These are phyloP conservation scores for Platalea minor DNA, from an alignment of 2,797 vertebrate genomes.

Conservation along the genomic window DNA sequence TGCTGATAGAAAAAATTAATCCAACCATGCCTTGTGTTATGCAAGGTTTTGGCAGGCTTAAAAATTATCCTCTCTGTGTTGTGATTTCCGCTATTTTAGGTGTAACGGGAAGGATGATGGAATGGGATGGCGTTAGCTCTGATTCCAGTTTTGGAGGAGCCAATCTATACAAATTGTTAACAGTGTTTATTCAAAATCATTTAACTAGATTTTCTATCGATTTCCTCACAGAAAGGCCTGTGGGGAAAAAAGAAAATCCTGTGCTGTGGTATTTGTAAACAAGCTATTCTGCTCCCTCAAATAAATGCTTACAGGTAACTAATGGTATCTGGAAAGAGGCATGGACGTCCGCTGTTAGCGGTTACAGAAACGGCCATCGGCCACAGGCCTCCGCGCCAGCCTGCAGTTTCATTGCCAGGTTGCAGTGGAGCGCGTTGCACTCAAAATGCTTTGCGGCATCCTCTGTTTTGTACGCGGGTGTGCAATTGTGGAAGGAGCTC, in stretches of 20 bases:
- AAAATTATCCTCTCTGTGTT: background rate
- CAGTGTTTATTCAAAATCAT: background rate
- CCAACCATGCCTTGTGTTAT: background rate
- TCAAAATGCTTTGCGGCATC: background rate
- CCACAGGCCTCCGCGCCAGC: fast-evolving
- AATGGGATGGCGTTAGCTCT: background rate
- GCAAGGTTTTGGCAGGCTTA: background rate
- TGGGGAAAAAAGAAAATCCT: background rate
- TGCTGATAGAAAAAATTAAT: background rate
- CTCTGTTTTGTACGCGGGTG: fast-evolving
- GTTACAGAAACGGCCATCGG: background rate
- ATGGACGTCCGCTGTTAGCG: fast-evolving
- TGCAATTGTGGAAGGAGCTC: background rate
- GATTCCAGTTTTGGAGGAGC: background rate
- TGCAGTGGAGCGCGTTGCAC: fast-evolving
- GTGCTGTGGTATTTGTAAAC: background rate
- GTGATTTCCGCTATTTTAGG: background rate
- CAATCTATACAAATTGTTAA: background rate
- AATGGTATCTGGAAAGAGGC: background rate
- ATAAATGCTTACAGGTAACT: background rate
- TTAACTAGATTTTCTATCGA: background rate
- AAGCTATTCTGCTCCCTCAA: background rate
- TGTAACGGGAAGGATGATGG: background rate
- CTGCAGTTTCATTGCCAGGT: fast-evolving
- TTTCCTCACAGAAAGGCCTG: background rate